phyloP scores from a whole-genome alignment of 2,888 invertebrate species.

The Brachypalpus laphriformis region DNA sequence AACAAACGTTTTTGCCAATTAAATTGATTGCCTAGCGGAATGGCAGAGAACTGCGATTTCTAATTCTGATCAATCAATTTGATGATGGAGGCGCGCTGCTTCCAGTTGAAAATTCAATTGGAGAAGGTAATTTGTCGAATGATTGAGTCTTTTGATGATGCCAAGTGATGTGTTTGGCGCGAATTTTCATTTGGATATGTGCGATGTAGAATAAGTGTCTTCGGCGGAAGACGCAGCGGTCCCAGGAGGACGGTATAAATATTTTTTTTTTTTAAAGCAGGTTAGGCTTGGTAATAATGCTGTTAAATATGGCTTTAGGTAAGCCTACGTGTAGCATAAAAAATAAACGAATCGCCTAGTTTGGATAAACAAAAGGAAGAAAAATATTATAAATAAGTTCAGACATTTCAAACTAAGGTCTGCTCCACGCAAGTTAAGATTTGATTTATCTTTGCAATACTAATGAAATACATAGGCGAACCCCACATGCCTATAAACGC shows the following conservation, averaged over 20 bases:
- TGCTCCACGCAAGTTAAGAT: too few species aligned
- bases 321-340: too few species aligned
- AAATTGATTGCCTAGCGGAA: conserved; percentile 59
- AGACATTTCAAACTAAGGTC: too few species aligned
- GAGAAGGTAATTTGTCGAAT: conserved; percentile 50
- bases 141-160: conserved; percentile 46
- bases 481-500: too few species aligned
- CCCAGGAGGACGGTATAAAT: background rate
- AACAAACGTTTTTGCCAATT: conserved; percentile 54
- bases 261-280: too few species aligned
- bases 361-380: too few species aligned
- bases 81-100: conserved; percentile 20
- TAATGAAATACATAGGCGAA: too few species aligned
- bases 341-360: too few species aligned
- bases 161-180: conserved; percentile 17
- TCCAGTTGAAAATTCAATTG: conserved; percentile 42
- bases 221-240: background rate
- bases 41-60: conserved; percentile 50
- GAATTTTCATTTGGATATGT: background rate
- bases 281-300: too few species aligned
- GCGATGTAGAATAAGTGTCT: background rate
- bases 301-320: too few species aligned
- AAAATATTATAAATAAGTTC: too few species aligned
- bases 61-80: conserved; percentile 58
- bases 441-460: too few species aligned